A percentile compares a stretch with the other conserved stretches of the same genome.
These are phyloP conservation scores for Gymnoscopelus braueri DNA, from an alignment of 2,797 vertebrate genomes.

Conservation along the genomic window DNA sequence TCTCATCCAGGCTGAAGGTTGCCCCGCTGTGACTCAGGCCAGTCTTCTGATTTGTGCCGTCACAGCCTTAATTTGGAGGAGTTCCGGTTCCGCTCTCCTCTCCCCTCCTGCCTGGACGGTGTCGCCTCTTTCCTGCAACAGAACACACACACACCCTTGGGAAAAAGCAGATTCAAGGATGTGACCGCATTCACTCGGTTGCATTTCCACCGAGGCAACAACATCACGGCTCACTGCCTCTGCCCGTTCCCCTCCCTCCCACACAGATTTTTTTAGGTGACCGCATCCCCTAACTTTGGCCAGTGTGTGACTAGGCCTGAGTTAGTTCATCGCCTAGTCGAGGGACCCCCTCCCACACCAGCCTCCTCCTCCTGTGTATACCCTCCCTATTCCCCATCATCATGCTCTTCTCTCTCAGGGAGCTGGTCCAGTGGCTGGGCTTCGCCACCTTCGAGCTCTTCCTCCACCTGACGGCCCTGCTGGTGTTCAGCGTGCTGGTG, in stretches of 20 bases:
- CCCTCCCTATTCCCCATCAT: conserved; percentile 9
- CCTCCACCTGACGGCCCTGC: conserved; percentile 89
- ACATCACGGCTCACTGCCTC: conserved; percentile 6
- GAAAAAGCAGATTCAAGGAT: conserved; percentile 11
- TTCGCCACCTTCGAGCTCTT: conserved; percentile 97
- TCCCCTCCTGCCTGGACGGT: too few relatives aligned
- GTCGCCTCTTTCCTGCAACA: too few relatives aligned
- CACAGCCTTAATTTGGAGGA: too few relatives aligned
- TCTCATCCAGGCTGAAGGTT: too few relatives aligned
- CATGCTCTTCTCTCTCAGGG: conserved; percentile 94
- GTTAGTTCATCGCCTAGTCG: conserved; percentile 2
- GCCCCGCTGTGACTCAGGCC: too few relatives aligned
- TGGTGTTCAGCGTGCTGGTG: conserved; percentile 91
- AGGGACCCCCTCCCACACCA: conserved; percentile 25
- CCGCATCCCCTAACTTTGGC: conserved; percentile 12
- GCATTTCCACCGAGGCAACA: conserved; percentile 4
- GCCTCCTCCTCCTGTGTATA: neutral
- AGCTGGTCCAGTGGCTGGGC: conserved; percentile 97
- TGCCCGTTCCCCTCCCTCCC: neutral
- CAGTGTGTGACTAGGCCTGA: conserved; percentile 20
- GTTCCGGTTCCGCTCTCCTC: too few relatives aligned
- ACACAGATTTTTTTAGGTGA: conserved; percentile 38
- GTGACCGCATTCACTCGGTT: conserved; percentile 3
- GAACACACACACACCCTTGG: too few relatives aligned
- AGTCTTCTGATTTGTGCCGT: too few relatives aligned